A percentile compares a stretch with the other conserved stretches of the same genome.
phyloP scores from a whole-genome alignment of 2,888 invertebrate genomes.

The Cecidostiba fungosa region DNA sequence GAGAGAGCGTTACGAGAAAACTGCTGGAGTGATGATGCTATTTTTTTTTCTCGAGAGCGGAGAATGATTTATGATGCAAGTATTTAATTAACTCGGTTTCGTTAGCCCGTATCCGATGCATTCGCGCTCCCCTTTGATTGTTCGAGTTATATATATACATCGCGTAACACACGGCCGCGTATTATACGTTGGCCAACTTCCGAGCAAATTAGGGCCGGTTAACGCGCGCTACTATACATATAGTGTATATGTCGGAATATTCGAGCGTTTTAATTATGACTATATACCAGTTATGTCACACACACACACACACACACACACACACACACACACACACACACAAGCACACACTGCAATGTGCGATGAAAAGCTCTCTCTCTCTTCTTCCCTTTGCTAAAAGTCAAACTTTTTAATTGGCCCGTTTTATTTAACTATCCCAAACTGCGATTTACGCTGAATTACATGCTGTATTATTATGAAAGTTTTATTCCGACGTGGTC shows the following conservation, averaged over 20 bases:
- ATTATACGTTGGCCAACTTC: neutral
- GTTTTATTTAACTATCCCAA: too few relatives aligned
- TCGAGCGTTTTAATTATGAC: slow-evolving; percentile 4
- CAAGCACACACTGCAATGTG: too few relatives aligned
- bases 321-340: neutral
- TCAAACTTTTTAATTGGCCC: neutral
- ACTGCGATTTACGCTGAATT: too few relatives aligned
- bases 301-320: neutral
- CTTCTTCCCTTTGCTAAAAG: neutral
- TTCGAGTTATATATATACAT: slow-evolving; percentile 59
- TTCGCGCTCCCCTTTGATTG: slow-evolving; percentile 57
- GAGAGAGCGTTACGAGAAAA: neutral
- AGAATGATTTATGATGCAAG: slow-evolving; percentile 50
- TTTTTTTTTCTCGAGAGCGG: slow-evolving; percentile 36
- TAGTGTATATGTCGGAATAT: too few relatives aligned
- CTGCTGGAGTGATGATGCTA: neutral
- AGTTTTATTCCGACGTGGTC: too few relatives aligned
- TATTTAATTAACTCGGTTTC: slow-evolving; percentile 60
- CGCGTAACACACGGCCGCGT: neutral
- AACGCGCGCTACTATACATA: neutral
- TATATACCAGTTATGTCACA: neutral
- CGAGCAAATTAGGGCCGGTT: neutral
- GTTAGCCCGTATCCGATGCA: slow-evolving; percentile 40
- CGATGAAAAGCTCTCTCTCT: too few relatives aligned
- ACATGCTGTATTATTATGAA: too few relatives aligned